These are phyloP conservation scores for Tenrec ecaudatus DNA, from an alignment of 2,113 vertebrate species.

Conservation along the genomic window DNA sequence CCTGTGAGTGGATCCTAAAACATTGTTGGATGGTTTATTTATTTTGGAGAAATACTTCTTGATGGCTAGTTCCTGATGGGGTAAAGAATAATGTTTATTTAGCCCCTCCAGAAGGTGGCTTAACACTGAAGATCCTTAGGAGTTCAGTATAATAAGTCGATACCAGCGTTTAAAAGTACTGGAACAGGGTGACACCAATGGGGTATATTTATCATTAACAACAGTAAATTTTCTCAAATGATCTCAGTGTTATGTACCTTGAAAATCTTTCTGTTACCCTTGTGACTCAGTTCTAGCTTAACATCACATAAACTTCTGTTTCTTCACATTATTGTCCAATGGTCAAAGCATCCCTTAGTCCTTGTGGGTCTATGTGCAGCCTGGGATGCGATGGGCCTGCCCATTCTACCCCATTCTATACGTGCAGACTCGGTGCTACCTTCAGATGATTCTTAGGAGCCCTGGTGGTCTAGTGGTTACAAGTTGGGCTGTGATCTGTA, in stretches of 20 bases:
- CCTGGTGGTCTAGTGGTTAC: no score
- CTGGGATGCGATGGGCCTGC: background rate
- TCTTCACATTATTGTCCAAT: background rate
- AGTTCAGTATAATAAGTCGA: background rate
- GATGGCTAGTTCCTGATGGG: background rate
- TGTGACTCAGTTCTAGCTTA: background rate
- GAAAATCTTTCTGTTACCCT: background rate
- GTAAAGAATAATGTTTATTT: background rate
- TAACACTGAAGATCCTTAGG: background rate
- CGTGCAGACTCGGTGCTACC: background rate
- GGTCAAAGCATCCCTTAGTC: background rate
- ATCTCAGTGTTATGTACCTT: background rate
- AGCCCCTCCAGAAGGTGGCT: background rate
- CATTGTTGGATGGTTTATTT: background rate
- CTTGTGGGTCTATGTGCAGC: background rate
- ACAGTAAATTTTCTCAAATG: slow-evolving; percentile 8
- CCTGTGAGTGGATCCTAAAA: background rate
- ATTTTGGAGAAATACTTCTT: background rate
- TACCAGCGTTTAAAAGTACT: background rate
- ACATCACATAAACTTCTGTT: background rate
- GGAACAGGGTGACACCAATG: background rate
- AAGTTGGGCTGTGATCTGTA: no score
- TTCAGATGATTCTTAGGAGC: background rate
- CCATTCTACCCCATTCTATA: background rate
- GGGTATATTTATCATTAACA: background rate